Evolutionary conservation across 1,140 invertebrate genomes (phyloP).

Genomic region (Stegodyphus mimosarum): DNA sequence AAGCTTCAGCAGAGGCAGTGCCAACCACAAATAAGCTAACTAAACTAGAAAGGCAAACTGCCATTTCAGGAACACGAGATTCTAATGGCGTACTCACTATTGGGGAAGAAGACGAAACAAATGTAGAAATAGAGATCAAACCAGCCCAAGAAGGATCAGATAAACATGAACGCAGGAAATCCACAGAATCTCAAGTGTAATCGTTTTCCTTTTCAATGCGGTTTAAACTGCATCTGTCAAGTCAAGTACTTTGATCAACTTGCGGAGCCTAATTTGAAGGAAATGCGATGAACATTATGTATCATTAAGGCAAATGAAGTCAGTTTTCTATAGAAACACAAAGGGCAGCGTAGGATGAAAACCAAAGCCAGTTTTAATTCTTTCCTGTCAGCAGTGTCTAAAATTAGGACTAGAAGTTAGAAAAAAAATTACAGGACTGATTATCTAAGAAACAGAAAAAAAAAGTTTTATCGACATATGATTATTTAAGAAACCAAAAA

Average conservation of each 20-base stretch:
- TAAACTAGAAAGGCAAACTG: slow-evolving; percentile 29
- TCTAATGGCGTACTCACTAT: slow-evolving; percentile 8
- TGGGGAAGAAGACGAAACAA: slow-evolving; percentile 9
- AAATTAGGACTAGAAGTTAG: too few relatives aligned
- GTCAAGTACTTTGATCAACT: not conserved
- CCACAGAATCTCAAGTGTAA: slow-evolving; percentile 29
- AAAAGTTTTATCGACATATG: too few relatives aligned
- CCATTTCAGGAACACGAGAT: not conserved
- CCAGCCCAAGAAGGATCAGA: not conserved
- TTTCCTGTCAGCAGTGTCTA: too few relatives aligned
- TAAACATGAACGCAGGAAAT: not conserved
- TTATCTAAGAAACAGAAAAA: too few relatives aligned
- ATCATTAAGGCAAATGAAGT: too few relatives aligned
- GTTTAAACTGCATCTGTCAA: not conserved
- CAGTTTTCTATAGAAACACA: too few relatives aligned
- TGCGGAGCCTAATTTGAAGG: too few relatives aligned
- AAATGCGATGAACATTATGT: too few relatives aligned
- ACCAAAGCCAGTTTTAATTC: too few relatives aligned
- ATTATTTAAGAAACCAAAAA: too few relatives aligned
- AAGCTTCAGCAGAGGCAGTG: not conserved
- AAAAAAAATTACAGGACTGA: too few relatives aligned
- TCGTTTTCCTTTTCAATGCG: not conserved
- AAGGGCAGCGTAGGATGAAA: too few relatives aligned
- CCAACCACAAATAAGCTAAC: not conserved
- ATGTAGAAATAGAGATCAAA: not conserved